Evolutionary conservation across 2,113 vertebrate genomes (phyloP), one percentile per base, ranked within the genome.

Genomic region (Canis aureus): DNA sequence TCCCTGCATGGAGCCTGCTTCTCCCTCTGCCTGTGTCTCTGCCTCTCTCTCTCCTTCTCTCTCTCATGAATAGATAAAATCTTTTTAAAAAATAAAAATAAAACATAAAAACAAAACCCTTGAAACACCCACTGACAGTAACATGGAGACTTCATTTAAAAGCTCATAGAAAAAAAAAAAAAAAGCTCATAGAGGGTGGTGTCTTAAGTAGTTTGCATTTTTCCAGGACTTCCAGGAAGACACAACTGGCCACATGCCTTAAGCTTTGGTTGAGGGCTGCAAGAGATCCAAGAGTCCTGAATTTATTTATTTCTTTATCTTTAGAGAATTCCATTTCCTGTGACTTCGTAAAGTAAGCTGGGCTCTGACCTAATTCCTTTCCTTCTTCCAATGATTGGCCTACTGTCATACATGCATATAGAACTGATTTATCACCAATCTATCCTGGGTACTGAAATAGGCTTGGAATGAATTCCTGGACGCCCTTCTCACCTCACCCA

Each of bases 401-500:
- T 89, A 29, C 78, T 5, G 20, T 59, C 73, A 82, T 19, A 2
- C 49, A 66, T 13, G 32, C 64, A 19, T 38, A 85, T 10, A 20
- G 29, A 87, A 49, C 16, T 69, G 66, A 91, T 74, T 90, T 76
- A 76, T 76, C 92, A 57, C 83, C 87, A 25, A 66, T 87, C 73
- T 81, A 38, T 29, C 43, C 83, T 85, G 55, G 67, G 53, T 55
- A 43, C 60, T 83, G 32, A 89, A 91, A 92, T 16, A 60, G 69
- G 19, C 53, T 67, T n/a, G 8, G 23, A 85, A 92, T 25, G 79
- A 81, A 73, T 71, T 94, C 60, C 84, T 79, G 80, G 94, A 89
- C 19, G 10, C 23, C 83, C 19, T 29, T 90, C 59, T 89, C 66
- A 49, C 17, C 43, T 92, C 74, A n/a, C 23, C 85, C 17, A 3